A percentile compares a stretch with the other conserved stretches of the same genome.
These are phyloP conservation scores for Anastrepha obliqua DNA, from an alignment of 1,140 invertebrate species.

Conservation along the genomic window DNA sequence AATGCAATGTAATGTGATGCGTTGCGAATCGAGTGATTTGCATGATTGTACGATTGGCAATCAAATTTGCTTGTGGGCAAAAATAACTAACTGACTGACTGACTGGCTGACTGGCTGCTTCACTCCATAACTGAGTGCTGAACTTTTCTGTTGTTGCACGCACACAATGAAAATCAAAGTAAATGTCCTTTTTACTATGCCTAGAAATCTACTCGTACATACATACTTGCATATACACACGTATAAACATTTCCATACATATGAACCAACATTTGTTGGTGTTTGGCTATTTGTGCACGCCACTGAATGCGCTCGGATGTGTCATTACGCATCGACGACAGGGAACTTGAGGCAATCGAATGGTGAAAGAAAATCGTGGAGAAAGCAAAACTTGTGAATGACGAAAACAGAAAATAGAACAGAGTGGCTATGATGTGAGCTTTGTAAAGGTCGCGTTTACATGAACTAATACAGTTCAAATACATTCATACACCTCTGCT, in stretches of 20 bases:
- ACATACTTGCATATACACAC: neutral
- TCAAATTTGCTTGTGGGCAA: conserved; percentile 45
- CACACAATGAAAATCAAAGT: neutral
- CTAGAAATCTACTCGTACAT: neutral
- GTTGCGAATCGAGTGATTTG: neutral
- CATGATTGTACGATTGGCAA: conserved; percentile 36
- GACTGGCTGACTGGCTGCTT: neutral
- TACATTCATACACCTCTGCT: no score
- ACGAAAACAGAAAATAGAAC: no score
- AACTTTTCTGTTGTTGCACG: neutral
- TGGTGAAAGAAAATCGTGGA: neutral
- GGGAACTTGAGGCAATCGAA: neutral
- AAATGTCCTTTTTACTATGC: neutral
- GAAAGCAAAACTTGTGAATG: conserved; percentile 1
- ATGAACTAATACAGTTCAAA: no score
- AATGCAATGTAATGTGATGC: conserved; percentile 10
- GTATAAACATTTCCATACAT: neutral
- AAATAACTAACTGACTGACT: conserved; percentile 24
- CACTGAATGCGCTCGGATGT: conserved; percentile 2
- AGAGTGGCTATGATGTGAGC: neutral
- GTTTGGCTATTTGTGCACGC: neutral
- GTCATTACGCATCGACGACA: neutral
- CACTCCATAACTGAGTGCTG: neutral
- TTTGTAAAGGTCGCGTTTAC: neutral
- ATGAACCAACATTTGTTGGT: neutral